Percentiles rank a stretch among this genome's conserved stretches.
Conservation (phyloP, 2,113 vertebrate genomes). For the Bubo bubo region DNA sequence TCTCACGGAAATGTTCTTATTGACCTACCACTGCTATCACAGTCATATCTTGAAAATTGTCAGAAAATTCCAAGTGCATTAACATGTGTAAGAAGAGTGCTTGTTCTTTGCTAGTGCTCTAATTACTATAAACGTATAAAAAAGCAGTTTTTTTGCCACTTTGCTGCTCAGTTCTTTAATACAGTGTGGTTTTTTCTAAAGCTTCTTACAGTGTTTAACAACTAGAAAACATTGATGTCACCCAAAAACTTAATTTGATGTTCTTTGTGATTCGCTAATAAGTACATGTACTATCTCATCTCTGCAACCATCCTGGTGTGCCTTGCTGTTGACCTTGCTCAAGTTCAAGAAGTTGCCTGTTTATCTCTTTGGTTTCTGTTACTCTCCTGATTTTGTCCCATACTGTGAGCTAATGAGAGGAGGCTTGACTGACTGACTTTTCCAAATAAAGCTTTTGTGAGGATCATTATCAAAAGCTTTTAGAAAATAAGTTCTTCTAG, state of each 20-base stretch:
- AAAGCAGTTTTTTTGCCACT: neutral
- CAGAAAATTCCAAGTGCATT: neutral
- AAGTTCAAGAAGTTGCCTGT: neutral
- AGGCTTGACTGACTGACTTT: neutral
- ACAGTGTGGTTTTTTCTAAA: rapidly evolving
- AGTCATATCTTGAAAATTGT: rapidly evolving
- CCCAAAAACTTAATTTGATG: neutral
- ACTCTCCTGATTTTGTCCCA: neutral
- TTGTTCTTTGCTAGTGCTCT: neutral
- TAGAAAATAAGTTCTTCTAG: neutral
- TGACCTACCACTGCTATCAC: neutral
- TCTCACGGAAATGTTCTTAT: neutral
- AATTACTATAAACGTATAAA: neutral
- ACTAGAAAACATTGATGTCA: neutral
- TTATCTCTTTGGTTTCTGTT: neutral
- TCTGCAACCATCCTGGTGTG: neutral
- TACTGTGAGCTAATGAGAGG: neutral
- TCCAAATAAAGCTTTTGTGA: neutral
- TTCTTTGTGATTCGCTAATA: neutral
- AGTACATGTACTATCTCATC: neutral
- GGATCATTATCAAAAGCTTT: neutral
- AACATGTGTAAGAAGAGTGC: neutral
- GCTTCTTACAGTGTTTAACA: neutral
- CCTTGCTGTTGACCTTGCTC: neutral
- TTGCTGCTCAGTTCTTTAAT: neutral